Percentiles rank a stretch among this genome's conserved stretches.
Evolutionary conservation across 2,888 invertebrate genomes (phyloP).

Genomic region (Caenorhabditis auriculariae): DNA sequence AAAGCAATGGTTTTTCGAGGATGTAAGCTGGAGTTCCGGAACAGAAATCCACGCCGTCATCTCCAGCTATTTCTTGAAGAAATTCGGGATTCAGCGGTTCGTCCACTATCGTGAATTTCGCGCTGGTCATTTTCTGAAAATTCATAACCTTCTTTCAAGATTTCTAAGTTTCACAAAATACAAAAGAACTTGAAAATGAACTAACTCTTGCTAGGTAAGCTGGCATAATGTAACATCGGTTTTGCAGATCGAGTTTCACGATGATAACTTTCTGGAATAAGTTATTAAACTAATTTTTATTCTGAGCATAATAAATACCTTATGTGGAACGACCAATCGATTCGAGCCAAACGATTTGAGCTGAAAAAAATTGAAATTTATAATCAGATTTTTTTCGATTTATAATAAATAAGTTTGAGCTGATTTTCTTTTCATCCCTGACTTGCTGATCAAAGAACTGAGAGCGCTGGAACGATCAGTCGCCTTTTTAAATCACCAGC

Average conservation of each 20-base stretch:
- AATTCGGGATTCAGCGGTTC: conserved; percentile 2
- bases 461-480: too few species aligned
- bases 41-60: conserved; percentile 19
- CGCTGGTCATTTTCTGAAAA: conserved; percentile 7
- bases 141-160: not conserved
- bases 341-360: conserved; percentile 10
- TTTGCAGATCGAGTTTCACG: conserved; percentile 19
- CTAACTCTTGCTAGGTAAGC: conserved; percentile 1
- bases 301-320: too few species aligned
- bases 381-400: not conserved
- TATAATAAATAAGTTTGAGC: too few species aligned
- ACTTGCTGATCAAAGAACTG: too few species aligned
- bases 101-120: conserved; percentile 10
- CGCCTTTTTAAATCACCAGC: too few species aligned
- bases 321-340: conserved; percentile 11
- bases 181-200: not conserved
- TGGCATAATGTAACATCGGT: conserved; percentile 31
- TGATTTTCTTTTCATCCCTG: too few species aligned
- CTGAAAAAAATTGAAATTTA: conserved; percentile 3
- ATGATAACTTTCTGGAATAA: conserved; percentile 18
- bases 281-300: too few species aligned
- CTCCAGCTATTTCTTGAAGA: conserved; percentile 6
- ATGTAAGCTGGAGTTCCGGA: conserved; percentile 8
- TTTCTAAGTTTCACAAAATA: too few species aligned
- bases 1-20: conserved; percentile 13